Evolutionary conservation across 1,140 invertebrate genomes (phyloP).

Genomic region (Calycopis cecrops): DNA sequence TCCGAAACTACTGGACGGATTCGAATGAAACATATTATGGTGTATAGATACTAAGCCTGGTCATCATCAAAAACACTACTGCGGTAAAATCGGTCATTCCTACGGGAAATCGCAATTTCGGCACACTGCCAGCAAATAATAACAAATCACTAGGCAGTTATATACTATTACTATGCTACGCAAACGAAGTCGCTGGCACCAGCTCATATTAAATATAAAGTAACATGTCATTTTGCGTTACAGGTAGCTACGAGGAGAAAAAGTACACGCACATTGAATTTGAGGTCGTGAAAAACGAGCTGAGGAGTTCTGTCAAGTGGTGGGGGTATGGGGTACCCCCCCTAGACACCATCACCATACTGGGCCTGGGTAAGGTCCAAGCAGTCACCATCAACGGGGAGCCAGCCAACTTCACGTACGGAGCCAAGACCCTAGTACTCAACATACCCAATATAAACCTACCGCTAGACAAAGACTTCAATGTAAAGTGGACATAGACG

Average conservation of each 20-base stretch:
- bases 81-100: no score
- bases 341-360: slow-evolving; percentile 46
- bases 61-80: no score
- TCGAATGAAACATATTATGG: no score
- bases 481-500: slow-evolving; percentile 46
- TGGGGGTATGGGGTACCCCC: slow-evolving; percentile 73
- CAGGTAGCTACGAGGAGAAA: slow-evolving; percentile 78
- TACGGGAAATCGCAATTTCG: no score
- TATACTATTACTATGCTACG: no score
- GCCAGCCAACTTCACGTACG: slow-evolving; percentile 40
- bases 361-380: slow-evolving; percentile 38
- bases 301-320: slow-evolving; percentile 68
- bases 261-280: slow-evolving; percentile 78
- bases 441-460: slow-evolving; percentile 47
- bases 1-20: no score
- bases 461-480: slow-evolving; percentile 52
- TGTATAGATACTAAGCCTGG: no score
- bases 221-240: not conserved
- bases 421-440: slow-evolving; percentile 39
- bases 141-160: no score
- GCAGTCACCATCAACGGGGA: slow-evolving; percentile 49
- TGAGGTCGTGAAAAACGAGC: slow-evolving; percentile 57
- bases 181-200: no score
- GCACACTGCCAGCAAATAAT: no score
- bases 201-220: no score